phyloP scores from a whole-genome alignment of 2,797 vertebrate genomes.

The Takifugu rubripes region DNA sequence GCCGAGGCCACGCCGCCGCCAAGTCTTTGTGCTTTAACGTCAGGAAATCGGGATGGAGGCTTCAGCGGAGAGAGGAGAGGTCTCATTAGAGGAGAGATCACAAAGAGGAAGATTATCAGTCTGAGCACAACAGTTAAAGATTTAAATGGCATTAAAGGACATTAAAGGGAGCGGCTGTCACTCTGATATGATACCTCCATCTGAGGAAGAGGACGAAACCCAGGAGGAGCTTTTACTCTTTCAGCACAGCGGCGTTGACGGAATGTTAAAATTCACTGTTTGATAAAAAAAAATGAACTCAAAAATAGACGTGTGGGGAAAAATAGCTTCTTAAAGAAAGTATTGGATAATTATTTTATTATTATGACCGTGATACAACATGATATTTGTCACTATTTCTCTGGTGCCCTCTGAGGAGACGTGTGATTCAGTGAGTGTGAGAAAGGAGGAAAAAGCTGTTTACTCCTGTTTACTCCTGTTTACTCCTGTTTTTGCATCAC shows the following conservation, averaged over 20 bases:
- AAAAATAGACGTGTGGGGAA: too few species aligned
- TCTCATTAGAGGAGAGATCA: slow-evolving; percentile 87
- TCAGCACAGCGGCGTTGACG: slow-evolving; percentile 30
- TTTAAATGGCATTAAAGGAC: slow-evolving; percentile 68
- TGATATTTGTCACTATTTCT: too few species aligned
- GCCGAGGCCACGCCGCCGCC: slow-evolving; percentile 89
- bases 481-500: too few species aligned
- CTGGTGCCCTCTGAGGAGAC: too few species aligned
- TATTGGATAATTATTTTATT: too few species aligned
- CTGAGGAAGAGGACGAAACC: slow-evolving; percentile 43
- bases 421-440: too few species aligned
- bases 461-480: too few species aligned
- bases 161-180: slow-evolving; percentile 51
- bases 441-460: too few species aligned
- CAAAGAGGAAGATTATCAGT: slow-evolving; percentile 89
- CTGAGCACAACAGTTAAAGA: slow-evolving; percentile 74
- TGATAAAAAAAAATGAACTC: too few species aligned
- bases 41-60: slow-evolving; percentile 90
- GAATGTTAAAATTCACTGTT: slow-evolving; percentile 11
- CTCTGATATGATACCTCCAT: slow-evolving; percentile 64
- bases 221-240: slow-evolving; percentile 45
- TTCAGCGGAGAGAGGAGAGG: slow-evolving; percentile 77
- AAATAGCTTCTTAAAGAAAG: too few species aligned
- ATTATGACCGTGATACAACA: too few species aligned
- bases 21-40: slow-evolving; percentile 91